These are phyloP conservation scores for Drepana arcuata DNA, from an alignment of 1,140 invertebrate genomes.

Conservation along the genomic window DNA sequence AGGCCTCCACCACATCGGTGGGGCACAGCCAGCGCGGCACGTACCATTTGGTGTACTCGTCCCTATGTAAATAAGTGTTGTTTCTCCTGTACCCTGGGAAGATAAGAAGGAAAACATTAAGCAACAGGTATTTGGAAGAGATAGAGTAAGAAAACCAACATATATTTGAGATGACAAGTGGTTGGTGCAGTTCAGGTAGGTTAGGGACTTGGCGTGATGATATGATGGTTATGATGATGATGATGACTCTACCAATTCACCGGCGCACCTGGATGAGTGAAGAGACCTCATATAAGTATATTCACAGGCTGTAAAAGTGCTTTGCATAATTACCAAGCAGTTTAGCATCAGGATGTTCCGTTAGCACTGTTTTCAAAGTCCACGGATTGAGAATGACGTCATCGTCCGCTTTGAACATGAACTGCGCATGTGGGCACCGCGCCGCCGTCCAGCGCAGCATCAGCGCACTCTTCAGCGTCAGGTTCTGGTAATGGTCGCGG, in stretches of 20 bases:
- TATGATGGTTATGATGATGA: too few relatives aligned
- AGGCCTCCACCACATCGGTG: constrained; percentile 29
- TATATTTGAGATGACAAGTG: too few relatives aligned
- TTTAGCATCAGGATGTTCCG: constrained; percentile 29
- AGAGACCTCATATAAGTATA: too few relatives aligned
- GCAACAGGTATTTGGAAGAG: not conserved
- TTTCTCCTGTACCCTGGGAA: constrained; percentile 34
- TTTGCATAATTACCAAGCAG: constrained; percentile 38
- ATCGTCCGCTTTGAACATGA: constrained; percentile 83
- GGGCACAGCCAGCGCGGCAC: constrained; percentile 35
- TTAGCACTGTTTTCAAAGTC: constrained; percentile 75
- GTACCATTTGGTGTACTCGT: constrained; percentile 43
- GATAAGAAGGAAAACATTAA: constrained; percentile 1
- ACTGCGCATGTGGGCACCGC: constrained; percentile 76
- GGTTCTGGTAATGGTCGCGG: constrained; percentile 83
- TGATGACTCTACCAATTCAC: too few relatives aligned
- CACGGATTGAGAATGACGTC: constrained; percentile 82
- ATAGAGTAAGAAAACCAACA: too few relatives aligned
- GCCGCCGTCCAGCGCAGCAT: constrained; percentile 80
- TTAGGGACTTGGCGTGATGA: too few relatives aligned
- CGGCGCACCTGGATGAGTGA: too few relatives aligned
- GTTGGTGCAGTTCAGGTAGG: too few relatives aligned
- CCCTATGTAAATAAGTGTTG: constrained; percentile 26
- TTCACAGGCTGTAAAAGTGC: too few relatives aligned
- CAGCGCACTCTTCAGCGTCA: constrained; percentile 87